Base-by-base conservation (phyloP, 2,797 vertebrate genomes). In the Numenius phaeopus region DNA sequence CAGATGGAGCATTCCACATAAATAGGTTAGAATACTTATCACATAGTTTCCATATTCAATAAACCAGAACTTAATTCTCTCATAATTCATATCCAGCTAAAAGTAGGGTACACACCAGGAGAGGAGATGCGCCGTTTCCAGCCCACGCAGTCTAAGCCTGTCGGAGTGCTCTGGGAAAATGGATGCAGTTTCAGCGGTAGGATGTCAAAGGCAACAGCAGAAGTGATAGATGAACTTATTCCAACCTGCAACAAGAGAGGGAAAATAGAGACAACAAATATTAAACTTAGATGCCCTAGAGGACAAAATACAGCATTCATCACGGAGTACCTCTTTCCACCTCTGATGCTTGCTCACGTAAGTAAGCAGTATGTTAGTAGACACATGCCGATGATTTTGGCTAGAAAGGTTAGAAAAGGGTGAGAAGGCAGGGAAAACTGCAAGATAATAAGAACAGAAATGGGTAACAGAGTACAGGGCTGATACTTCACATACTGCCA, bases 161-260 rank as follows among this genome's bases (percentile, higher is more conserved):
- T 97, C 0, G 99, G 99, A 47, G 98, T 99, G 97, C 99, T 99
- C 97, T 99, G 99, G 54, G 99, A 99, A 96, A 99, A 98, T 2
- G 97, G 92, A n/a, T 98, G 98, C 69, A 98, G 96, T 89, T 98
- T 99, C 92, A 98, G 97, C 2, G 98, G 97, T 65, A 98, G 98
- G 30, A 97, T 95, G 50, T 93, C 94, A 89, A 98, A 98, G 80
- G 96, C 95, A 72, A 98, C 94, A 42, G 97, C 79, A 73, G 98
- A 95, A 8, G 91, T 90, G 67, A 97, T 30, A 37, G 96, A 93
- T 42, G 94, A 86, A 69, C 96, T 98, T 58, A 91, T 90, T 87
- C 97, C 97, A 70, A 93, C 94, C 99, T 99, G 96, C 49, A 83
- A 52, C 52, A 72, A 83, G 39, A 59, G 44, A 49, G 42, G 34